phyloP scores from a whole-genome alignment of 2,888 invertebrate species.

The Ceratothoa steindachneri region DNA sequence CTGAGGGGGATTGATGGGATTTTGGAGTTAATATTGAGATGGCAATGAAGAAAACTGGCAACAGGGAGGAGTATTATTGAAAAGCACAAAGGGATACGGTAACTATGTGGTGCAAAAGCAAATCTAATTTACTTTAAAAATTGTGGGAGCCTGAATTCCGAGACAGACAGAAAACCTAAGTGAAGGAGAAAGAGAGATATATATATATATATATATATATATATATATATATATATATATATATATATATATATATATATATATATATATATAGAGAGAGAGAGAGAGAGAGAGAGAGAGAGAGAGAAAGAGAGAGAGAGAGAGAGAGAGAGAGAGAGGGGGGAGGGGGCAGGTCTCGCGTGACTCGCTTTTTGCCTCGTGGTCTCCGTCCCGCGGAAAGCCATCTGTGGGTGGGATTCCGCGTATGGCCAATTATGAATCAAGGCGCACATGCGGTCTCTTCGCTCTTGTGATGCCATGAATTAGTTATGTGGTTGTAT shows the following conservation, averaged over 20 bases:
- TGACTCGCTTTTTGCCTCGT: not conserved
- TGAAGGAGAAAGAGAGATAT: no score
- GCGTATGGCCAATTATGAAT: not conserved
- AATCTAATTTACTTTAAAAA: no score
- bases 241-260: slow-evolving; percentile 17
- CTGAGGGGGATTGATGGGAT: no score
- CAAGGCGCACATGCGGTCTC: not conserved
- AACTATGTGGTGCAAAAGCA: no score
- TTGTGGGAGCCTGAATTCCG: no score
- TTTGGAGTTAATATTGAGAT: no score
- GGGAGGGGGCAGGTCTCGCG: no score
- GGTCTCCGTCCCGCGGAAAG: not conserved
- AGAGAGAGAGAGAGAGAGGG: slow-evolving; percentile 14
- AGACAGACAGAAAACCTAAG: no score
- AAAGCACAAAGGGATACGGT: no score
- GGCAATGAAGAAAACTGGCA: no score
- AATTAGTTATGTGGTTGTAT: not conserved
- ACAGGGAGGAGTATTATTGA: no score
- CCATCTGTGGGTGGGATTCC: not conserved
- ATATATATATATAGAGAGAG: slow-evolving; percentile 19
- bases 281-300: slow-evolving; percentile 18
- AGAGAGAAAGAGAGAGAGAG: slow-evolving; percentile 20
- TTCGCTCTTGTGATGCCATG: no score
- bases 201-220: not conserved
- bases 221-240: not conserved